phyloP scores from a whole-genome alignment of 2,888 invertebrate genomes.

The Scrobipalpa atriplicella region DNA sequence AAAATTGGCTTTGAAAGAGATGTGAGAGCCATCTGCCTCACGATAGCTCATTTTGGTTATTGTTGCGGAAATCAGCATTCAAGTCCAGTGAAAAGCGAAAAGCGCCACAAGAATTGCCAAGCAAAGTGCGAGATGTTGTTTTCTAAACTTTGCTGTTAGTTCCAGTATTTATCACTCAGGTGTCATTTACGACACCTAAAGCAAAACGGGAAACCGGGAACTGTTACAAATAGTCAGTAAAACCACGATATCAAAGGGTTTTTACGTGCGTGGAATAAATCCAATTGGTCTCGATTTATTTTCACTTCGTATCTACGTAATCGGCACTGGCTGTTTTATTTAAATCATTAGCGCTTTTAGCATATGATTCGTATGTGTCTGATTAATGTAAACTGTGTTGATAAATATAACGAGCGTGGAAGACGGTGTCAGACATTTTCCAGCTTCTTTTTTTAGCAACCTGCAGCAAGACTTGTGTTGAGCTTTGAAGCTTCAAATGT shows the following conservation, averaged over 20 bases:
- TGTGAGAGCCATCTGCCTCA: too few species aligned
- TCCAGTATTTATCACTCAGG: background rate
- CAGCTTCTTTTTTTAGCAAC: background rate
- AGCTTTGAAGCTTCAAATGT: too few species aligned
- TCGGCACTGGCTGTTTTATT: background rate
- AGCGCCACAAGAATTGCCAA: too few species aligned
- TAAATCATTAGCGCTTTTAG: slow-evolving; percentile 6
- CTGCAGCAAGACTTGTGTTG: too few species aligned
- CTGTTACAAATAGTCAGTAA: background rate
- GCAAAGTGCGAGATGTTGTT: background rate
- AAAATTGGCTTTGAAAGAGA: too few species aligned
- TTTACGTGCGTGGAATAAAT: background rate
- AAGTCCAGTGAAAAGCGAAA: too few species aligned
- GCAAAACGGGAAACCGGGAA: background rate
- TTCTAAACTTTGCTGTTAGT: background rate
- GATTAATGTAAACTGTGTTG: slow-evolving; percentile 5
- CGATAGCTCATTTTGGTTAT: too few species aligned
- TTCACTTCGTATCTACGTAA: background rate
- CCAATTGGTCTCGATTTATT: background rate
- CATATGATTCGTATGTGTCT: slow-evolving; percentile 3
- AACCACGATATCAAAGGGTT: background rate
- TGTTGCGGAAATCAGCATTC: too few species aligned
- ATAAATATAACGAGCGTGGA: background rate
- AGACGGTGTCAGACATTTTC: background rate
- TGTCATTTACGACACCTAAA: background rate